These are phyloP conservation scores for Cnemophilus loriae DNA, from an alignment of 2,113 vertebrate genomes.

Conservation along the genomic window DNA sequence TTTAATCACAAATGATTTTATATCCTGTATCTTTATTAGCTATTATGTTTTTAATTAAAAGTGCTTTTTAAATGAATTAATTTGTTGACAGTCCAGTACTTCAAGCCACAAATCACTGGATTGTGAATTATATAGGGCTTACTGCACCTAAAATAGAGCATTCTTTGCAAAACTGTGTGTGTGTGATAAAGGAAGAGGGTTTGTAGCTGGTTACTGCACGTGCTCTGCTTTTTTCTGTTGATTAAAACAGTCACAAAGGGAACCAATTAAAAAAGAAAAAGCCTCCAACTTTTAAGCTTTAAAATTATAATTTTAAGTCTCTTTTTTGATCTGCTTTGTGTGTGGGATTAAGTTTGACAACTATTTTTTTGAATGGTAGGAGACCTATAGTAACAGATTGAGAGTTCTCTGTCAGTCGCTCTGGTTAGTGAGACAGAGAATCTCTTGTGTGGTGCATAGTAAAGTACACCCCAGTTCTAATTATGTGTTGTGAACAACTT, in stretches of 20 bases:
- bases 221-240: not conserved
- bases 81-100: not conserved
- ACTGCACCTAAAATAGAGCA: not conserved
- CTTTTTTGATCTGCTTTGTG: not conserved
- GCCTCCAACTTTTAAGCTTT: not conserved
- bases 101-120: not conserved
- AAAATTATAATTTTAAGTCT: not conserved
- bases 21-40: not conserved
- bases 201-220: not conserved
- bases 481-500: not conserved
- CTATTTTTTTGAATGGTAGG: not conserved
- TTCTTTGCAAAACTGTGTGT: not conserved
- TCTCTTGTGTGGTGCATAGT: not conserved
- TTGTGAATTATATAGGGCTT: not conserved
- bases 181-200: not conserved
- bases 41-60: not conserved
- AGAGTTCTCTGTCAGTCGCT: not conserved
- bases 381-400: not conserved
- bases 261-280: not conserved
- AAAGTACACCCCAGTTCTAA: slow-evolving; percentile 12
- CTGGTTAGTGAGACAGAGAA: not conserved
- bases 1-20: not conserved
- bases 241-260: not conserved
- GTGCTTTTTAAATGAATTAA: not conserved
- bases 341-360: not conserved